These are phyloP conservation scores for Onychorhynchus coronatus DNA, from an alignment of 2,113 vertebrate genomes.

Conservation along the genomic window DNA sequence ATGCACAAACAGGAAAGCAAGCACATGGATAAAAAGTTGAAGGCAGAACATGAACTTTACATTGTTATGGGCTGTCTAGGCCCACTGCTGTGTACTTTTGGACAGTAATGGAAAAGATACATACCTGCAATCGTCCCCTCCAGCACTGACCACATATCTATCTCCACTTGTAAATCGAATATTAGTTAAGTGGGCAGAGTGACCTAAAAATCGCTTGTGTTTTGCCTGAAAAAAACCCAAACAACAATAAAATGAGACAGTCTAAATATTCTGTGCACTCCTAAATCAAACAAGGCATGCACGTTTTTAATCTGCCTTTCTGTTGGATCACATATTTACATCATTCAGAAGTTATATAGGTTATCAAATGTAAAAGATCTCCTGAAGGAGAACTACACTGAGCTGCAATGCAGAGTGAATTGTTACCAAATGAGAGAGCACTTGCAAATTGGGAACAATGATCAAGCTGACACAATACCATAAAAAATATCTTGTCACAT, in stretches of 20 bases:
- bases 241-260: not conserved
- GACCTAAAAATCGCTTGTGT: constrained; percentile 96
- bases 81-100: not conserved
- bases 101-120: not conserved
- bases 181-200: constrained; percentile 94
- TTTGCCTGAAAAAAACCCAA: constrained; percentile 81
- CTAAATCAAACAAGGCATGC: not conserved
- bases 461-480: not conserved
- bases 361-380: not conserved
- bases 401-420: not conserved
- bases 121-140: constrained; percentile 96
- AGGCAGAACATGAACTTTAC: not conserved
- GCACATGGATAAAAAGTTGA: not conserved
- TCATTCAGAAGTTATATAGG: rapidly evolving
- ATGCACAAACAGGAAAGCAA: not conserved
- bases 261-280: not conserved
- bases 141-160: constrained; percentile 90
- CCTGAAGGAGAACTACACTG: not conserved
- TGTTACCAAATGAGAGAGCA: not conserved
- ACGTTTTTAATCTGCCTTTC: not conserved
- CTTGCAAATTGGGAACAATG: not conserved
- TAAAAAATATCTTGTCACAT: not conserved
- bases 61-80: too few relatives aligned
- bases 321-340: not conserved
- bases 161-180: constrained; percentile 93